phyloP scores from a whole-genome alignment of 1,140 invertebrate species.

The Drosophila virilis region DNA sequence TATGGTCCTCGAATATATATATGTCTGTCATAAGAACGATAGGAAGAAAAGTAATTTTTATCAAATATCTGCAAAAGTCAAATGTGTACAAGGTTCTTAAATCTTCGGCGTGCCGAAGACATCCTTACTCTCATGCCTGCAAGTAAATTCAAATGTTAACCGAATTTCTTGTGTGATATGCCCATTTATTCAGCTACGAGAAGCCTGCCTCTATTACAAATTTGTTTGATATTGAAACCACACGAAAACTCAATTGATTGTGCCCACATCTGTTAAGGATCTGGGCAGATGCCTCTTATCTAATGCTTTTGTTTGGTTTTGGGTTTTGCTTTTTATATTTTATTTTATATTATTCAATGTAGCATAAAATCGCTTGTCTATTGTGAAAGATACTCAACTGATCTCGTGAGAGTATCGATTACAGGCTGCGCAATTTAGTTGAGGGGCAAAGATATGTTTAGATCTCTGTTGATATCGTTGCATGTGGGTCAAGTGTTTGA shows the following conservation, averaged over 20 bases:
- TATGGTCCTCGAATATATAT: too few relatives aligned
- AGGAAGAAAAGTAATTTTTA: too few relatives aligned
- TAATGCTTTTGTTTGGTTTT: slow-evolving; percentile 24
- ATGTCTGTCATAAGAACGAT: too few relatives aligned
- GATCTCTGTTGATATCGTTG: slow-evolving; percentile 40
- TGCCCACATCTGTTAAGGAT: slow-evolving; percentile 53
- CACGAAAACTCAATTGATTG: slow-evolving; percentile 48
- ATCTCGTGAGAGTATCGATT: slow-evolving; percentile 64
- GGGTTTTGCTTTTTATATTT: slow-evolving; percentile 35
- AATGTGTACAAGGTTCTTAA: too few relatives aligned
- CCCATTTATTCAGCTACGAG: not conserved
- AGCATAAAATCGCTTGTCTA: slow-evolving; percentile 61
- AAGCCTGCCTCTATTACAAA: not conserved
- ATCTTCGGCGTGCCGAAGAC: too few relatives aligned
- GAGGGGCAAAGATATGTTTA: slow-evolving; percentile 19
- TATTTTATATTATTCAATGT: slow-evolving; percentile 58
- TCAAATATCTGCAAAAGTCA: too few relatives aligned
- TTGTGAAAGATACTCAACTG: slow-evolving; percentile 19
- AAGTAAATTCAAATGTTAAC: too few relatives aligned
- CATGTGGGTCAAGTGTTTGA: slow-evolving; percentile 70
- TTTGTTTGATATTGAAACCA: slow-evolving; percentile 52
- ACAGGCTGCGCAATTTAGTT: slow-evolving; percentile 48
- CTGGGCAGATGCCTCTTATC: slow-evolving; percentile 52
- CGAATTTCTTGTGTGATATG: not conserved
- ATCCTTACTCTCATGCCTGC: too few relatives aligned